Percentiles rank a stretch among this genome's conserved stretches.
Evolutionary conservation across 2,888 invertebrate genomes (phyloP).

Genomic region (Cheilosia urbana): DNA sequence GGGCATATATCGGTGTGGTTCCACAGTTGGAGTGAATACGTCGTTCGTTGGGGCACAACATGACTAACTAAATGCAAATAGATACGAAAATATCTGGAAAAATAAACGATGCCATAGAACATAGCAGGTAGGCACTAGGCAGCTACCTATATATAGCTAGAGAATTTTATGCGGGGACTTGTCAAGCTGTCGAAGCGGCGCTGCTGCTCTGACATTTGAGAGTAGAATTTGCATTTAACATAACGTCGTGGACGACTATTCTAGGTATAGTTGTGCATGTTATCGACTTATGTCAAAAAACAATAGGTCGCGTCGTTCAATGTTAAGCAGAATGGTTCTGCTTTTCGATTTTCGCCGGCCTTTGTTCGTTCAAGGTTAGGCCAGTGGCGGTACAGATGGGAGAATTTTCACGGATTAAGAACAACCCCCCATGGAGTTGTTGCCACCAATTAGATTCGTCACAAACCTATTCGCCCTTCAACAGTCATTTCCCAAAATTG

Average conservation of each 20-base stretch:
- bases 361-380: conserved; percentile 32
- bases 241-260: conserved; percentile 3
- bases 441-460: too few species aligned
- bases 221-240: conserved; percentile 64
- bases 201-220: conserved; percentile 62
- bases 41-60: conserved; percentile 18
- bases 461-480: too few species aligned
- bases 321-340: conserved; percentile 35
- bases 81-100: conserved; percentile 27
- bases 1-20: conserved; percentile 38
- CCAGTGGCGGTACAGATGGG: not conserved
- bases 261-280: conserved; percentile 16
- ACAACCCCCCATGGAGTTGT: too few species aligned
- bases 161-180: conserved; percentile 35
- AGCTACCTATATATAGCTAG: conserved; percentile 3
- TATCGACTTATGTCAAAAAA: conserved; percentile 33
- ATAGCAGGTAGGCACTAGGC: conserved; percentile 17
- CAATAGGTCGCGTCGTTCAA: conserved; percentile 59
- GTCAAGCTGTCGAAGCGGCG: conserved; percentile 71
- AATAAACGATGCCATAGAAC: conserved; percentile 27
- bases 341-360: not conserved
- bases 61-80: conserved; percentile 64
- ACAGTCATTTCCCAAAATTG: not conserved
- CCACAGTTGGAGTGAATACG: conserved; percentile 15
- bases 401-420: not conserved